These are phyloP conservation scores for Psilopogon haemacephalus DNA, from an alignment of 2,113 vertebrate species.

Conservation along the genomic window DNA sequence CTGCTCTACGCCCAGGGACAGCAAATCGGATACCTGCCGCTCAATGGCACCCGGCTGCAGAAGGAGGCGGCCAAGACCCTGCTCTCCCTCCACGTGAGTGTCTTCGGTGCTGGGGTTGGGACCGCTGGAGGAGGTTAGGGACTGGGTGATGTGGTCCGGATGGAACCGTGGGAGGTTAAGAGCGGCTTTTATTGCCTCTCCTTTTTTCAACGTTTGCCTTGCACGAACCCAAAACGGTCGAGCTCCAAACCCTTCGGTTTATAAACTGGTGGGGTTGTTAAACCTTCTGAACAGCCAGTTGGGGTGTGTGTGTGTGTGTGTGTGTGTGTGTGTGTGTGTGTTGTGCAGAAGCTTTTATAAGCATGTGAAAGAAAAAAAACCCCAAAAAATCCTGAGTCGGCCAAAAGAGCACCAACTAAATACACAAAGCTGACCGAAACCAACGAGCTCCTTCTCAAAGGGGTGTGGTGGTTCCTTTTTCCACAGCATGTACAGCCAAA, in stretches of 20 bases:
- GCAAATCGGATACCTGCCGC: constrained; percentile 90
- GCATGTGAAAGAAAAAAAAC: no score
- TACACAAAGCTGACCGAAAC: neutral
- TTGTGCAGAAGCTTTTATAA: neutral
- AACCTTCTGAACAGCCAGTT: neutral
- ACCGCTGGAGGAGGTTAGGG: rapidly evolving
- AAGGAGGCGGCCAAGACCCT: constrained; percentile 83
- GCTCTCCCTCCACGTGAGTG: constrained; percentile 87
- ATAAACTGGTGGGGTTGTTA: neutral
- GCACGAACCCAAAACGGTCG: neutral
- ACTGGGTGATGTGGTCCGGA: neutral
- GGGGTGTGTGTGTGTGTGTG: no score
- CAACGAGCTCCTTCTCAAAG: neutral
- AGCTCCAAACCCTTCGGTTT: neutral
- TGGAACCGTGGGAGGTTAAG: neutral
- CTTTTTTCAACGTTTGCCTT: neutral
- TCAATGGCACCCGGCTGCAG: constrained; percentile 86
- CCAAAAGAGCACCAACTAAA: neutral
- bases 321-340: no score
- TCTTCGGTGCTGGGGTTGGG: rapidly evolving
- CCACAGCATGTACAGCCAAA: neutral
- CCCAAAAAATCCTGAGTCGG: neutral
- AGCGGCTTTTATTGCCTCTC: neutral
- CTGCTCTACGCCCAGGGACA: constrained; percentile 96
- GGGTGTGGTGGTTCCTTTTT: neutral